These are phyloP conservation scores for Eristalis intricaria DNA, from an alignment of 2,888 invertebrate genomes.

Conservation along the genomic window DNA sequence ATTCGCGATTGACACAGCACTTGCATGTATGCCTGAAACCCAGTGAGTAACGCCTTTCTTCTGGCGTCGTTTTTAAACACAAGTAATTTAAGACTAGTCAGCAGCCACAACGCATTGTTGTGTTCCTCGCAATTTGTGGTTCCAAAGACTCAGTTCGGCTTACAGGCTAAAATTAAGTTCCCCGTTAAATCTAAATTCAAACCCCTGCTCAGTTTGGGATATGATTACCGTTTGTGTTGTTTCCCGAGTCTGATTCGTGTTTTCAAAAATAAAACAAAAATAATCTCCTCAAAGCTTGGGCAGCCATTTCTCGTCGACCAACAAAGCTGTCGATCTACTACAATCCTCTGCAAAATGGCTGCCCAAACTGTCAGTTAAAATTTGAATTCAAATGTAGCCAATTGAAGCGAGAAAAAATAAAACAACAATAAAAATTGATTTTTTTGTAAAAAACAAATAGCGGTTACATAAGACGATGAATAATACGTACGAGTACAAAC, in stretches of 20 bases:
- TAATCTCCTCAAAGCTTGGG: not conserved
- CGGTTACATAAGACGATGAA: slow-evolving; percentile 52
- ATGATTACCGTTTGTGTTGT: too few species aligned
- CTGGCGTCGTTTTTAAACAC: too few species aligned
- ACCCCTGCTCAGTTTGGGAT: not conserved
- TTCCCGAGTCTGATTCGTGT: not conserved
- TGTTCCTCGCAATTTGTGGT: too few species aligned
- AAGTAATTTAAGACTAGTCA: too few species aligned
- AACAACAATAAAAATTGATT: not conserved
- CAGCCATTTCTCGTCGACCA: not conserved
- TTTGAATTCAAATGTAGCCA: slow-evolving; percentile 39
- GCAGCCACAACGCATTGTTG: too few species aligned
- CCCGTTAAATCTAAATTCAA: not conserved
- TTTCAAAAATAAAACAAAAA: not conserved
- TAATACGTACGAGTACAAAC: slow-evolving; percentile 39
- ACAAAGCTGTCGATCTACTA: not conserved
- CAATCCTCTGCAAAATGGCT: not conserved
- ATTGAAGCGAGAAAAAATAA: slow-evolving; percentile 51
- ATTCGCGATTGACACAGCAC: too few species aligned
- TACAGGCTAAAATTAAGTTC: too few species aligned
- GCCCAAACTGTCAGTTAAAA: slow-evolving; percentile 4
- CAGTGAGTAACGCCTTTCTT: too few species aligned
- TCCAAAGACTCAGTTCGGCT: too few species aligned
- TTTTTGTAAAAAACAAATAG: slow-evolving; percentile 23
- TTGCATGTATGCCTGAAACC: too few species aligned